Base-by-base conservation (phyloP, 2,113 vertebrate genomes). In the Lichenostomus cassidix region DNA sequence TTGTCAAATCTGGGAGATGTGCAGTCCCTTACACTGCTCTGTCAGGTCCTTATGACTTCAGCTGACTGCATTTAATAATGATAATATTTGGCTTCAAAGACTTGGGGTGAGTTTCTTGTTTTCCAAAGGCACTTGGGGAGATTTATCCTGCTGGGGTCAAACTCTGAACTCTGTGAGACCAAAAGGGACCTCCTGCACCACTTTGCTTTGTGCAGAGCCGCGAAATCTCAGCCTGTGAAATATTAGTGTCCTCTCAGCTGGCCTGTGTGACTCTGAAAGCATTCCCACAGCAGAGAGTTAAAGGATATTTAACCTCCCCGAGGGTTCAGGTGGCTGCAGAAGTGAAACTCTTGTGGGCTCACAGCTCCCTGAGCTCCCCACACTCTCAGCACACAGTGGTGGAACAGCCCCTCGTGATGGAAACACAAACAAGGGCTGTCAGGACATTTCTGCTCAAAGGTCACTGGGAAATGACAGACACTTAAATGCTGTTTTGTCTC, bases 401-500 rank as follows among this genome's bases (percentile, higher is more conserved):
- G 84, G 47, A 83, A 73, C 69, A 74, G 70, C 75, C 55, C 83
- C 15, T 59, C 2, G 23, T 0, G 1, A 21, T 44, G 46, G 69
- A 83, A 69, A 86, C 15, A 6, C 77, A 92, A 90, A 63, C 83
- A 75, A 91, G 94, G 63, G 29, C 84, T 94, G 82, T 70, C 76
- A 71, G 53, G 83, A 82, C 49, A 60, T 62, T 19, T 67, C 46
- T 53, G 46, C 67, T 89, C 85, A 63, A 82, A 96, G 87, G 60
- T 92, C 83, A 79, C 37, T 83, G 67, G n/a, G 35, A 92, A 96
- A 94, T 94, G 89, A 88, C 75, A 87, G 65, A 24, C 70, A 74
- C 71, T 82, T 94, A 90, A 63, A 55, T 67, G 67, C 58, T 76
- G 70, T 41, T 83, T 62, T 62, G 25, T 89, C 81, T 86, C 70